Evolutionary conservation across 2,888 invertebrate genomes (phyloP).

Genomic region (Empis livida): DNA sequence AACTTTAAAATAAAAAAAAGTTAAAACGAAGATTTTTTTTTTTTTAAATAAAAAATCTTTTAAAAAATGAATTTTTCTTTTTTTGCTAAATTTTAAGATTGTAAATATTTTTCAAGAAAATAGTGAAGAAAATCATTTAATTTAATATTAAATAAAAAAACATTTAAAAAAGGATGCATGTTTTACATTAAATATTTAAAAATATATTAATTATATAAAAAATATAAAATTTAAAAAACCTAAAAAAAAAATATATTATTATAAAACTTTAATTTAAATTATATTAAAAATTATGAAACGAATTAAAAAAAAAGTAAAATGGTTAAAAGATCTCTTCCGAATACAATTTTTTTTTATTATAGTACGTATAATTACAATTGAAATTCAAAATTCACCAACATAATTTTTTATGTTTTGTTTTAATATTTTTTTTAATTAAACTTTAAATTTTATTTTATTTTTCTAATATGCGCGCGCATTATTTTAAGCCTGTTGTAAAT

Average conservation of each 20-base stretch:
- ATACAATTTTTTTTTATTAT: neutral
- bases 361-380: too few relatives aligned
- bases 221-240: too few relatives aligned
- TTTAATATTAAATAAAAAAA: neutral
- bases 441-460: neutral
- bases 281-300: too few relatives aligned
- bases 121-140: too few relatives aligned
- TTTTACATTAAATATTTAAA: neutral
- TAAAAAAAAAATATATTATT: neutral
- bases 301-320: neutral
- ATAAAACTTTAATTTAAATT: neutral
- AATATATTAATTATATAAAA: too few relatives aligned
- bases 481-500: neutral
- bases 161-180: neutral
- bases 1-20: neutral
- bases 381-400: too few relatives aligned
- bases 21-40: too few relatives aligned
- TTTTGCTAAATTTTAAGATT: too few relatives aligned
- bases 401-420: too few relatives aligned
- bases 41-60: neutral
- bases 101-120: neutral
- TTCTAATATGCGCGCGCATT: neutral
- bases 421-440: neutral
- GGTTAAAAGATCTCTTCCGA: neutral
- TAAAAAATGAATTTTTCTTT: too few relatives aligned